A percentile compares a stretch with the other conserved stretches of the same genome.
Evolutionary conservation across 2,113 vertebrate species (phyloP).

Genomic region (Pterophyllum scalare): DNA sequence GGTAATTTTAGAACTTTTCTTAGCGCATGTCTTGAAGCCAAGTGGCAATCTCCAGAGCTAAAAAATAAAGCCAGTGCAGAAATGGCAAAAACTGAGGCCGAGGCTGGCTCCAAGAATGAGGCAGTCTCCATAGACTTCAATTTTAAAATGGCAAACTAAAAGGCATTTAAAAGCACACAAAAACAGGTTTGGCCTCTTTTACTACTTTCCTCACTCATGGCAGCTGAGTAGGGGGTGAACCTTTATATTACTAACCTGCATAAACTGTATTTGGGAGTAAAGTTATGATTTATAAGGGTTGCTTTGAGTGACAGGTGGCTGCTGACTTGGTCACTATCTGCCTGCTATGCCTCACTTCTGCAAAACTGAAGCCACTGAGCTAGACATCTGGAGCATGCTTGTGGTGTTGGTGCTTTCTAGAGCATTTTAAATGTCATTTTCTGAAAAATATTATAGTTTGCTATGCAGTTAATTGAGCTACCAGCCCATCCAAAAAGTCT

Average conservation of each 20-base stretch:
- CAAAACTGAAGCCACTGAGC: not conserved
- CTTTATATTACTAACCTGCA: not conserved
- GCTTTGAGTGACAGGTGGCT: not conserved
- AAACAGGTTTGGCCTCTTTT: not conserved
- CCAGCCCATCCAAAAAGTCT: not conserved
- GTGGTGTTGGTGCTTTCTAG: too few species aligned
- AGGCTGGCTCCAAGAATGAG: not conserved
- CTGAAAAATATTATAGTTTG: not conserved
- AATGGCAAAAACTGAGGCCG: not conserved
- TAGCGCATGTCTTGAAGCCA: not conserved
- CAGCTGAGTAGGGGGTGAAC: not conserved
- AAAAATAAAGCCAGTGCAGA: not conserved
- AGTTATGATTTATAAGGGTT: not conserved
- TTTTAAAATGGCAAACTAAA: conserved; percentile 1
- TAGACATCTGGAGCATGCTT: not conserved
- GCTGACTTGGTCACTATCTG: not conserved
- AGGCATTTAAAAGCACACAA: not conserved
- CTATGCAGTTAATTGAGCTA: not conserved
- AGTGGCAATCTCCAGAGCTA: not conserved
- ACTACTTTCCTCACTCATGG: too few species aligned
- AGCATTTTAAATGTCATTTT: not conserved
- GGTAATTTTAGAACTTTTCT: not conserved
- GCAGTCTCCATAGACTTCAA: not conserved
- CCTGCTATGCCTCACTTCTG: not conserved
- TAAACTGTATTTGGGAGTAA: not conserved